Percentiles rank a stretch among this genome's conserved stretches.
Evolutionary conservation across 2,888 invertebrate genomes (phyloP).

Genomic region (Reticulitermes lucifugus): DNA sequence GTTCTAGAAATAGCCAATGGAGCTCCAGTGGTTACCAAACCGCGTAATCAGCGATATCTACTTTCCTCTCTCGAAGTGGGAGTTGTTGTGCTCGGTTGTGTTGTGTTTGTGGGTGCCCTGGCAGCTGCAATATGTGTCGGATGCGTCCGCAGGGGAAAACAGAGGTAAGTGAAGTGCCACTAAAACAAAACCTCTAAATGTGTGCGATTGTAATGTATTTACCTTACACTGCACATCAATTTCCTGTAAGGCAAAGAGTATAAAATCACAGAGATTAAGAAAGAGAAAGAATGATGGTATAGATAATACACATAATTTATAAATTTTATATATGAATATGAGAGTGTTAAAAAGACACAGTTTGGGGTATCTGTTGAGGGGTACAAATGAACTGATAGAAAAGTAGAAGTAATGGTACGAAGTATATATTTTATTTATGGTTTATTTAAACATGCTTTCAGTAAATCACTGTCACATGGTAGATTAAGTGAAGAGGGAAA

Average conservation of each 20-base stretch:
- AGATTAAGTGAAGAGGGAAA: too few relatives aligned
- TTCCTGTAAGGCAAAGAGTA: too few relatives aligned
- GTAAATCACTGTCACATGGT: too few relatives aligned
- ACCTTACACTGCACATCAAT: neutral
- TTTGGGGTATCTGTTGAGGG: too few relatives aligned
- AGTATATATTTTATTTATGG: too few relatives aligned
- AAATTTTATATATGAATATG: too few relatives aligned
- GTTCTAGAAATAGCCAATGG: slow-evolving; percentile 73
- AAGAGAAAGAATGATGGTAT: neutral
- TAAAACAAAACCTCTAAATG: neutral
- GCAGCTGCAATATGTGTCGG: slow-evolving; percentile 83
- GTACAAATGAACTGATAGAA: too few relatives aligned
- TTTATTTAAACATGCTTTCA: too few relatives aligned
- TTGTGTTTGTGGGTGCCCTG: slow-evolving; percentile 84
- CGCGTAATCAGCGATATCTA: slow-evolving; percentile 62
- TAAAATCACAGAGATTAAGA: too few relatives aligned
- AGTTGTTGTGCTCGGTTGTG: slow-evolving; percentile 82
- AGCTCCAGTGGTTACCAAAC: slow-evolving; percentile 63
- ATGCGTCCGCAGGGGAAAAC: slow-evolving; percentile 70
- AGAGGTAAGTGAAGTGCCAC: slow-evolving; percentile 33
- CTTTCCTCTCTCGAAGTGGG: slow-evolving; percentile 82
- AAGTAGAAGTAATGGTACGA: too few relatives aligned
- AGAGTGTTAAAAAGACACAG: too few relatives aligned
- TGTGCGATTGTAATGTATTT: neutral
- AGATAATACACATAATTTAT: too few relatives aligned